Evolutionary conservation across 2,888 invertebrate species (phyloP).

Genomic region (Malthinus flaveolus): DNA sequence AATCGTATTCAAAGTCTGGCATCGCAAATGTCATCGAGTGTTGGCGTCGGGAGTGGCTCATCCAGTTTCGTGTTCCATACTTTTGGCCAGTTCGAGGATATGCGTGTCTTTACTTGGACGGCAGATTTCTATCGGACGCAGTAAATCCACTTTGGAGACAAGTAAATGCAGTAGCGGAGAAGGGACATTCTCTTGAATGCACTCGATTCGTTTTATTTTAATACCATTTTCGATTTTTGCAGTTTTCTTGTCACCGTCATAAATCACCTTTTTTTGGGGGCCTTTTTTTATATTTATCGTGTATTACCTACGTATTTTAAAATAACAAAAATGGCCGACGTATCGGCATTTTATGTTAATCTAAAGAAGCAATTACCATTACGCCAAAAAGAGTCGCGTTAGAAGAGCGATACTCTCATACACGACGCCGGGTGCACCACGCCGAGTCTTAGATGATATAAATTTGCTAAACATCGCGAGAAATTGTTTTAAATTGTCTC

Average conservation of each 20-base stretch:
- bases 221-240: constrained; percentile 45
- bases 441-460: too few species aligned
- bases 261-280: constrained; percentile 39
- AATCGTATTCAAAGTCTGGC: constrained; percentile 27
- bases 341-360: too few species aligned
- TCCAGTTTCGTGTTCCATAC: constrained; percentile 30
- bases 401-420: too few species aligned
- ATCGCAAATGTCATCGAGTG: constrained; percentile 33
- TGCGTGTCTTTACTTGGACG: constrained; percentile 36
- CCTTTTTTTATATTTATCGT: too few species aligned
- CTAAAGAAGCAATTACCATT: too few species aligned
- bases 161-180: constrained; percentile 35
- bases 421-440: too few species aligned
- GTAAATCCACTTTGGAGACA: constrained; percentile 45
- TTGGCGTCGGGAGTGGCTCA: constrained; percentile 35
- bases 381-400: too few species aligned
- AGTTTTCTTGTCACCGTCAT: constrained; percentile 42
- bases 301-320: too few species aligned
- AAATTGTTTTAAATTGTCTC: too few species aligned
- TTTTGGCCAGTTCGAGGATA: constrained; percentile 26
- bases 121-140: constrained; percentile 52
- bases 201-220: constrained; percentile 32
- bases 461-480: too few species aligned
- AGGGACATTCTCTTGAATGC: constrained; percentile 30
- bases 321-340: too few species aligned